Base-by-base conservation (phyloP, 1,140 invertebrate species). In the Drosophila ogumai region DNA sequence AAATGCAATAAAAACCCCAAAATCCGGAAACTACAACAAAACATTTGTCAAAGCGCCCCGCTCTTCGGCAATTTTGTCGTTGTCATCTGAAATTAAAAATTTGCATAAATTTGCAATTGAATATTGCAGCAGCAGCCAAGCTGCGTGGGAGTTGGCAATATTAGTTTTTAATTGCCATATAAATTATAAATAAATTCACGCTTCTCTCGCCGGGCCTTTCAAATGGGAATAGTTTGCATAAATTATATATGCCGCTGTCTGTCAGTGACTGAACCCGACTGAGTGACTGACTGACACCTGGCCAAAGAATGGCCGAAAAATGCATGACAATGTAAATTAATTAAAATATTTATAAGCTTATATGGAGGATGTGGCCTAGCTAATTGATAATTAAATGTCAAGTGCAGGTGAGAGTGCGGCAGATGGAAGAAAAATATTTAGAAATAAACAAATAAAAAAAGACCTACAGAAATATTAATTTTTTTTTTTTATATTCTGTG, bases 161-260 rank as follows among this genome's bases (percentile, higher is more conserved):
- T 87, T 87, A 87, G 82, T 88, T 87, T 87, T 88, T 87, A 87
- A 87, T 87, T 87, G 82, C 82, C 75, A 87, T 88, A 88, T 84
- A 87, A 87, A 87, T 87, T 87, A 87, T 82, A 87, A 88, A 88
- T 87, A 88, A 88, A 88, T 86, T 69, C 66, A 59, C 58, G 59
- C 63, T 64, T 47, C 54, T 54, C 22, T 44, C 56, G 59, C 54
- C 65, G 25, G 54, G 49, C 74, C 36, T 65, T 76, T 34, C 34
- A 17, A 59, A 81, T 59, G 75, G 52, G 47, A 79, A 82, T 80
- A 84, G 66, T 82, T 80, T 87, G 84, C 84, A 87, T 87, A 87
- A 77, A 88, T 88, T 82, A 82, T 73, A 10, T 32, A 22, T 46
- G n/a, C 19, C 47, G 10, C 71, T 32, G 38, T 52, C 71, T 46